phyloP scores from a whole-genome alignment of 2,797 vertebrate species.

The Micromesistius poutassou region DNA sequence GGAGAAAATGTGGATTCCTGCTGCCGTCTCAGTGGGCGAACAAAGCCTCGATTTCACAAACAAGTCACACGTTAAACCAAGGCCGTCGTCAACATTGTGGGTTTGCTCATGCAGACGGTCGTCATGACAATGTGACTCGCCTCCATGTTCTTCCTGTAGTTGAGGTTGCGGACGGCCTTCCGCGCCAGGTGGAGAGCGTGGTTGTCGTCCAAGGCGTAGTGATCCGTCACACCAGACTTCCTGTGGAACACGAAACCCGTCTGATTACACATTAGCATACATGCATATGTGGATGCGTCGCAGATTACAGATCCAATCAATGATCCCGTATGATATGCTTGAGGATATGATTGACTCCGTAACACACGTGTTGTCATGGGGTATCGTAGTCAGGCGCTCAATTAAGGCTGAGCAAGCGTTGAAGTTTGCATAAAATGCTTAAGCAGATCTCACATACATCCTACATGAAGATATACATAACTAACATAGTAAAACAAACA shows the following conservation, averaged over 20 bases:
- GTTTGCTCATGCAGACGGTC: not conserved
- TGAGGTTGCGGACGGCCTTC: constrained; percentile 87
- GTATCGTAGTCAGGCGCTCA: not conserved
- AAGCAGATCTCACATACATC: too few species aligned
- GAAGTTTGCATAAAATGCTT: not conserved
- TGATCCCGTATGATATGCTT: not conserved
- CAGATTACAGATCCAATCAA: not conserved
- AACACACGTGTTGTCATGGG: not conserved
- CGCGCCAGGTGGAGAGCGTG: constrained; percentile 93
- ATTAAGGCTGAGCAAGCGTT: not conserved
- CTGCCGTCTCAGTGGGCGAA: not conserved
- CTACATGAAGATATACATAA: too few species aligned
- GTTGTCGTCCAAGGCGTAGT: constrained; percentile 90
- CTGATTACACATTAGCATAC: not conserved
- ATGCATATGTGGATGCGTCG: not conserved
- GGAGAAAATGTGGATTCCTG: not conserved
- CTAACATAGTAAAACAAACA: too few species aligned
- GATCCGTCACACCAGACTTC: constrained; percentile 94
- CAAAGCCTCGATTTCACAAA: not conserved
- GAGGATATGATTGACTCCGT: too few species aligned
- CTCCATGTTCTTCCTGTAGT: constrained; percentile 89
- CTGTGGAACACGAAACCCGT: constrained; percentile 61
- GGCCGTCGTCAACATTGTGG: not conserved
- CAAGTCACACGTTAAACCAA: not conserved
- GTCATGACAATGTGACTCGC: constrained; percentile 67